Conservation (phyloP, 2,797 vertebrate species). For the Sebastes oblongus region DNA sequence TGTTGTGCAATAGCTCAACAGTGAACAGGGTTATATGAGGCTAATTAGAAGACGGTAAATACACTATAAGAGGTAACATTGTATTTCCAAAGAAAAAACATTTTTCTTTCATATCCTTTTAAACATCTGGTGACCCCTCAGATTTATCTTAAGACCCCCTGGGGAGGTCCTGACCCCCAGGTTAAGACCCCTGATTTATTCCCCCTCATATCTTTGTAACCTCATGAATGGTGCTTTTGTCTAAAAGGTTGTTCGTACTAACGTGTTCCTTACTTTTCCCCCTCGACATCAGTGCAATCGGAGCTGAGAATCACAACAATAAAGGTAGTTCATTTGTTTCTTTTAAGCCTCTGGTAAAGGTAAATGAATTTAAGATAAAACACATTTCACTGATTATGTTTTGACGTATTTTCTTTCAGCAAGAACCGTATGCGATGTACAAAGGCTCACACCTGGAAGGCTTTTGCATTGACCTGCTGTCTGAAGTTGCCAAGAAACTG, state of each 20-base stretch:
- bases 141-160: background rate
- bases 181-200: background rate
- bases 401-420: constrained; percentile 62
- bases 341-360: background rate
- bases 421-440: constrained; percentile 87
- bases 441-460: constrained; percentile 85
- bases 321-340: constrained; percentile 77
- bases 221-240: background rate
- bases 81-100: background rate
- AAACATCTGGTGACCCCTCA: background rate
- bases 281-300: constrained; percentile 49
- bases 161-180: no score
- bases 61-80: background rate
- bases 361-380: background rate
- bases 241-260: background rate
- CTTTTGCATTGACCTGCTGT: constrained; percentile 89
- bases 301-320: constrained; percentile 87
- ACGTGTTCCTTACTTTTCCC: background rate
- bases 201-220: background rate
- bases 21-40: no score
- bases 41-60: no score
- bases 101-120: background rate
- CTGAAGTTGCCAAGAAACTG: constrained; percentile 83
- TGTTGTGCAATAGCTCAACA: no score
- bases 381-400: background rate